Evolutionary conservation across 2,113 vertebrate genomes (phyloP), one percentile per base, ranked within the genome.

Genomic region (Jaculus jaculus): DNA sequence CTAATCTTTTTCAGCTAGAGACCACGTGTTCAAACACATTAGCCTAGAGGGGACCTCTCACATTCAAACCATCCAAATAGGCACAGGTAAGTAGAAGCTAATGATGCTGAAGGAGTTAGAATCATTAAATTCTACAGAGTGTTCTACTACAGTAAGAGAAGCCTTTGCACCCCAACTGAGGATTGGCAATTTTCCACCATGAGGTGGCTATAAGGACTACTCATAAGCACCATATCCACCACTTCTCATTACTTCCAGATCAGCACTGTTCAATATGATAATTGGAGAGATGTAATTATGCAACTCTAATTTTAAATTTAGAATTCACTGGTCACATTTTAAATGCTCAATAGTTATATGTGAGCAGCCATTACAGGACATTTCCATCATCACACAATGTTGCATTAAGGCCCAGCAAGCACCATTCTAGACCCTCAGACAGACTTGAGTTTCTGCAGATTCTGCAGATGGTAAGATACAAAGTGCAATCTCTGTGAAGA

Each of bases 261-360:
- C 7, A 4, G 34, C 30, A 34, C 1, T 66, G 8, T 24, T 34
- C 24, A 61, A 34, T 34, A 74, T 4, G 8, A 20, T 24, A 66
- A 18, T 16, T 24, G 80, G 30, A 79, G 15, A 87, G 10, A 73
- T n/a, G 58, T 32, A 30, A 26, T 20, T 60, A 77, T 28, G 78
- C 47, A 65, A 82, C 71, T 51, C 60, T n/a, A 91, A 93, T 61
- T 77, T 69, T 63, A 87, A 87, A 54, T 37, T 66, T 47, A 47
- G 42, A 47, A 88, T 65, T 82, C 34, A 54, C 18, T 65, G 73
- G 37, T 26, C 66, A 73, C 20, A 73, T 72, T 78, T 81, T 34
- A 87, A 47, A 61, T 72, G 32, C 6, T 73, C 60, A 87, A 73
- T 1, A 66, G n/a, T 6, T 34, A 20, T 32, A 58, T 39, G 18